These are phyloP conservation scores for Bothrops jararaca DNA, from an alignment of 2,113 vertebrate genomes.

Conservation along the genomic window DNA sequence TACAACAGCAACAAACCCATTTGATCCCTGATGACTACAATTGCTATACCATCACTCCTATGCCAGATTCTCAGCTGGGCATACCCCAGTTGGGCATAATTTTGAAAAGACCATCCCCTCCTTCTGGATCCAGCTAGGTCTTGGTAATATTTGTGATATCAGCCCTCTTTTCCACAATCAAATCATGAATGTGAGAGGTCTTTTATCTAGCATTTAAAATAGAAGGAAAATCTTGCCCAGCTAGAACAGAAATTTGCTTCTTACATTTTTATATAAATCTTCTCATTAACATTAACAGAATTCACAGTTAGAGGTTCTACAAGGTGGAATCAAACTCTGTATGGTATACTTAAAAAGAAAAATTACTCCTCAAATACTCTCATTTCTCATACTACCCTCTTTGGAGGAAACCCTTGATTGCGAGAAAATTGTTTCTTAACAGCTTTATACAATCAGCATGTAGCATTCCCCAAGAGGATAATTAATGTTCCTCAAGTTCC, in stretches of 20 bases:
- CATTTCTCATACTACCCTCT: conserved; percentile 15
- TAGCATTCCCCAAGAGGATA: conserved; percentile 3
- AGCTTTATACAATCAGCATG: conserved; percentile 8
- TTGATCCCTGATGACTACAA: neutral
- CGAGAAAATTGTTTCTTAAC: conserved; percentile 22
- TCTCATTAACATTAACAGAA: conserved; percentile 23
- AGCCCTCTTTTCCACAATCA: neutral
- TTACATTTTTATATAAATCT: conserved; percentile 16
- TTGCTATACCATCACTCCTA: neutral
- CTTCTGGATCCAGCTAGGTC: neutral
- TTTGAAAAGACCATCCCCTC: neutral
- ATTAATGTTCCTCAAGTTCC: conserved; percentile 14
- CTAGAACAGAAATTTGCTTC: conserved; percentile 52
- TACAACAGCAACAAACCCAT: neutral
- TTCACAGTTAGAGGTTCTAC: neutral
- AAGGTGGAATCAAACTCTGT: conserved; percentile 5
- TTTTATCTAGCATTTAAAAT: neutral
- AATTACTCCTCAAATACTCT: conserved; percentile 22
- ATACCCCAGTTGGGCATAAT: neutral
- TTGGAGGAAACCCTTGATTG: conserved; percentile 23
- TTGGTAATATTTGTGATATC: neutral
- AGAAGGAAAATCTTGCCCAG: conserved; percentile 60
- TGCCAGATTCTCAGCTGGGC: neutral
- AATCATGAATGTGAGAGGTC: neutral
- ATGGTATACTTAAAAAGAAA: conserved; percentile 10